These are phyloP conservation scores for Mycetomoellerius zeteki DNA, from an alignment of 1,140 invertebrate species.

Conservation along the genomic window DNA sequence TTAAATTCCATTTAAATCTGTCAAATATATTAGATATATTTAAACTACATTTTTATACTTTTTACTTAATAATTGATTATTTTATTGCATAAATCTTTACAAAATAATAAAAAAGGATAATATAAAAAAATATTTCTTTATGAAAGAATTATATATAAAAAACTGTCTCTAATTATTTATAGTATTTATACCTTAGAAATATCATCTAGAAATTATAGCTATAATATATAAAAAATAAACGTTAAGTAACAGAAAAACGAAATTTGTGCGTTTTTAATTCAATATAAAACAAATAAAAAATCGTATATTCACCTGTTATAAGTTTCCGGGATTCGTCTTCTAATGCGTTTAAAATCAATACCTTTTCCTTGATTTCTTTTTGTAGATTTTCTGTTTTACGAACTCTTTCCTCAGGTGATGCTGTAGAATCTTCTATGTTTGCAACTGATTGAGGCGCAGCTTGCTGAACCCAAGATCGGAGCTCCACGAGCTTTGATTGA, in stretches of 20 bases:
- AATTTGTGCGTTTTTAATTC: background rate
- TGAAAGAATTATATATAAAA: constrained; percentile 33
- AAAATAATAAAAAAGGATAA: background rate
- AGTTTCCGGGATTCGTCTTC: constrained; percentile 93
- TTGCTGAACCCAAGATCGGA: constrained; percentile 91
- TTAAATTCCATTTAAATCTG: background rate
- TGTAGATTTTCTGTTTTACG: constrained; percentile 91
- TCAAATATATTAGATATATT: background rate
- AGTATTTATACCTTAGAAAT: background rate
- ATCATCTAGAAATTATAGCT: background rate
- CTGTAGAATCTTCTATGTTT: constrained; percentile 90
- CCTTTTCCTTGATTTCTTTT: constrained; percentile 91
- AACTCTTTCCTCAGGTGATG: constrained; percentile 92
- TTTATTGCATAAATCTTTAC: background rate
- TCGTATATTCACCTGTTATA: constrained; percentile 85
- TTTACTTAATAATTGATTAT: background rate
- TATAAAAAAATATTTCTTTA: constrained; percentile 42
- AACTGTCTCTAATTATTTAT: constrained; percentile 7
- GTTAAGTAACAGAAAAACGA: background rate
- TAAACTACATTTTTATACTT: background rate
- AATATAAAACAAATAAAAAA: constrained; percentile 40
- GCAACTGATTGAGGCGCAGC: constrained; percentile 92
- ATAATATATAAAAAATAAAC: background rate
- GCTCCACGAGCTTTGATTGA: constrained; percentile 89
- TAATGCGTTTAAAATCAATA: constrained; percentile 90